Conservation (phyloP, 2,888 invertebrate species). For the Sympetrum striolatum region DNA sequence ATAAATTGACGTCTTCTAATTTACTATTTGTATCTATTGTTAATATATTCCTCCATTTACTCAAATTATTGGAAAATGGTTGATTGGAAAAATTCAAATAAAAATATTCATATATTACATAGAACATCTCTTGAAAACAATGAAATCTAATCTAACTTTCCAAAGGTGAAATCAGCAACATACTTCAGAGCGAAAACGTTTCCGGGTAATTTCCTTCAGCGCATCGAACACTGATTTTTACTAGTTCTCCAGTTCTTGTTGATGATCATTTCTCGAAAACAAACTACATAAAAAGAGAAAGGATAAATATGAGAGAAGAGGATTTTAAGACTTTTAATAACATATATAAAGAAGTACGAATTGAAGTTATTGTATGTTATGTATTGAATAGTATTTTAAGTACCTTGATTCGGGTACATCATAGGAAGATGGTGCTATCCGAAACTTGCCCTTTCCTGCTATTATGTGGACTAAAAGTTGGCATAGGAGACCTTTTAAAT, state of each 20-base stretch:
- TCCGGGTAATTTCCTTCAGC: slow-evolving; percentile 65
- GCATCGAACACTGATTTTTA: slow-evolving; percentile 62
- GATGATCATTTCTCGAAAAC: not conserved
- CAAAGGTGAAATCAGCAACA: not conserved
- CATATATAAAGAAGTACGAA: not conserved
- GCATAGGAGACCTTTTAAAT: slow-evolving; percentile 59
- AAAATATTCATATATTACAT: too few species aligned
- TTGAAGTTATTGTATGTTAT: not conserved
- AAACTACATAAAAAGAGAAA: not conserved
- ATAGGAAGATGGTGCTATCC: slow-evolving; percentile 57
- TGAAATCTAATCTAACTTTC: too few species aligned
- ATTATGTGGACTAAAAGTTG: not conserved
- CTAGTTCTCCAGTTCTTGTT: slow-evolving; percentile 57
- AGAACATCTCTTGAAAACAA: too few species aligned
- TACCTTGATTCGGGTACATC: slow-evolving; percentile 56
- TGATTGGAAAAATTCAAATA: too few species aligned
- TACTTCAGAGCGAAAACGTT: slow-evolving; percentile 63
- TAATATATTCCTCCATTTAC: too few species aligned
- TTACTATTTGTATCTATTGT: too few species aligned
- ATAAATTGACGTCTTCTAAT: too few species aligned
- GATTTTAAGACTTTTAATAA: not conserved
- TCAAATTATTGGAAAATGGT: too few species aligned
- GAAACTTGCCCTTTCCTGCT: slow-evolving; percentile 51
- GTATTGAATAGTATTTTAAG: not conserved
- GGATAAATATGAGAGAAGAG: not conserved